Evolutionary conservation across 2,888 invertebrate species (phyloP), one percentile per base, ranked within the genome.

Genomic region (Lycocerus yunnanus): DNA sequence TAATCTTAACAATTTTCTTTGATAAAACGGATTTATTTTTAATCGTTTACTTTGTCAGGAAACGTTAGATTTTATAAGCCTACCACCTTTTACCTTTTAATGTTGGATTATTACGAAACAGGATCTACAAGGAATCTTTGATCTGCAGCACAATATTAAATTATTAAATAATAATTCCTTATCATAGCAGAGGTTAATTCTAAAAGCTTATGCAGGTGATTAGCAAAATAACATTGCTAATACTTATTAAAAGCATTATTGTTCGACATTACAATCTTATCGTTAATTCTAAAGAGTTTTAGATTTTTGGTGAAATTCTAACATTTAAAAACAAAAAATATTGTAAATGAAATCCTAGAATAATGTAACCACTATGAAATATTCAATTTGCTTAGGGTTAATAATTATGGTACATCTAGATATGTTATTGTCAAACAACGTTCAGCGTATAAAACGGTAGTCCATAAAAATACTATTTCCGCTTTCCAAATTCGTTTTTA

Each of bases 1-100:
- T 75, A 75, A 75, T 75, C 75, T 59, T 71, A 68, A 68, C 58
- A 18, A 74, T 74, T 74, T 71, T 58, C 71, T 74, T 74, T 74
- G 74, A 70, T 59, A 68, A 68, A 69, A 60, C 24, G 68, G 74
- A 71, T 74, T 73, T 73, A 73, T 69, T 73, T 73, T 73, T 73
- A 73, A 73, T 73, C 73, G 73, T 60, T 69, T 15, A 21, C 21
- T 58, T 60, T 58, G 60, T 68, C 43, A 68, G 20, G 67, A 72
- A 72, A 66, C 68, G 66, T 68, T 63, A 72, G 72, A 72, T 72
- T 27, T 72, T 68, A 20, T 65, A 65, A 59, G 20, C 67, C n/a
- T 43, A 13, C n/a, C 27, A 27, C 27, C 27, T 27, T 27, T 1
- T 27, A n/a, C 43, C 43, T 43, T 13, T 27, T 43, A 43, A 43